Percentiles rank a stretch among this genome's conserved stretches.
Conservation (phyloP, 2,888 invertebrate genomes). For the Malthinus seriepunctatus region DNA sequence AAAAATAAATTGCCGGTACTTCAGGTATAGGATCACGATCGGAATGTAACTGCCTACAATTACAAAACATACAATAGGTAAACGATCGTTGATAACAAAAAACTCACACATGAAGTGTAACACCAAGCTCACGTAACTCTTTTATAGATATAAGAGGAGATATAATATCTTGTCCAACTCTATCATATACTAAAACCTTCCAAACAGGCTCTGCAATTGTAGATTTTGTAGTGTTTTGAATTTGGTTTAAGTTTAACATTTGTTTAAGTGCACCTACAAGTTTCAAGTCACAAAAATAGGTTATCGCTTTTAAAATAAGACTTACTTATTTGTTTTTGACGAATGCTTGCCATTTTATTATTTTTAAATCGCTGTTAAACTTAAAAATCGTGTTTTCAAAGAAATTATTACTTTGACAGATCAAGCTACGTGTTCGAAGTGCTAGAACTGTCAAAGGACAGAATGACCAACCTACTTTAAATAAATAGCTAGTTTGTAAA, state of each 20-base stretch:
- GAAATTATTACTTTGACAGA: too few relatives aligned
- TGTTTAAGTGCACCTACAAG: conserved; percentile 83
- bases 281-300: background rate
- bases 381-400: too few relatives aligned
- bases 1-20: conserved; percentile 98
- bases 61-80: background rate
- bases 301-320: conserved; percentile 18
- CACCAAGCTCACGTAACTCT: conserved; percentile 92
- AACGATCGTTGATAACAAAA: conserved; percentile 2
- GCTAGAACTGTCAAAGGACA: conserved; percentile 7
- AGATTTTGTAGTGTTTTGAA: conserved; percentile 66
- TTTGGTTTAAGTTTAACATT: conserved; percentile 92
- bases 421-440: conserved; percentile 19
- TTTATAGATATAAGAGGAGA: conserved; percentile 95
- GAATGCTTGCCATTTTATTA: conserved; percentile 64
- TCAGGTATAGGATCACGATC: conserved; percentile 94
- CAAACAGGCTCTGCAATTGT: conserved; percentile 86
- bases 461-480: background rate
- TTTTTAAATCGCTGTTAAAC: background rate
- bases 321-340: conserved; percentile 75
- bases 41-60: conserved; percentile 77
- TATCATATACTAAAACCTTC: conserved; percentile 96
- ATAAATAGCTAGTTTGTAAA: too few relatives aligned
- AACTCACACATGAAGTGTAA: conserved; percentile 95
- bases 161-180: conserved; percentile 96